Evolutionary conservation across 2,888 invertebrate genomes (phyloP).

Genomic region (Netelia fuscicornis): DNA sequence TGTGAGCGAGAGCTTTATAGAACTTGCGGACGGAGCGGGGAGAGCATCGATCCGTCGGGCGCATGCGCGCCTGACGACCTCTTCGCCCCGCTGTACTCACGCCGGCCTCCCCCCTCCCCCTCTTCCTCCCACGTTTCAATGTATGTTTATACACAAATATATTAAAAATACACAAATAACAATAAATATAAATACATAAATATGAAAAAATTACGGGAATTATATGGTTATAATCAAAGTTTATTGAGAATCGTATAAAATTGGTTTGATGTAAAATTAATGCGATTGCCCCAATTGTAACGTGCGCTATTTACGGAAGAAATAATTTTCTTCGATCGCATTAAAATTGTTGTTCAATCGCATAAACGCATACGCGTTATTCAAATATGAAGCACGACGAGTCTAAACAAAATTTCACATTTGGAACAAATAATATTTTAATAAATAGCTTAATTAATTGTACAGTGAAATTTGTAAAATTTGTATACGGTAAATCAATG

Average conservation of each 20-base stretch:
- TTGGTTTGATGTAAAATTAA: background rate
- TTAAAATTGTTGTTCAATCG: background rate
- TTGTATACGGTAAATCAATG: too few relatives aligned
- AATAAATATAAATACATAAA: background rate
- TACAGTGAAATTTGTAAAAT: too few relatives aligned
- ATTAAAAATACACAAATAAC: background rate
- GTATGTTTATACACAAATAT: slow-evolving; percentile 4
- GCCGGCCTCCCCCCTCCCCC: slow-evolving; percentile 30
- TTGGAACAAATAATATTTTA: too few relatives aligned
- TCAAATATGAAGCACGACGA: background rate
- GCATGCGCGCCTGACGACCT: slow-evolving; percentile 83
- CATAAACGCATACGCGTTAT: background rate
- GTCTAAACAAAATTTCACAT: slow-evolving; percentile 7
- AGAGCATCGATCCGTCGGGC: slow-evolving; percentile 83
- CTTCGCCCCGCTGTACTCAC: slow-evolving; percentile 64
- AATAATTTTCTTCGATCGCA: background rate
- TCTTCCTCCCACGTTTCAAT: slow-evolving; percentile 16
- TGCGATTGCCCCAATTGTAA: background rate
- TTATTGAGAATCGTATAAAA: background rate
- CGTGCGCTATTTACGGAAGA: background rate
- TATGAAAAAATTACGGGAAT: background rate
- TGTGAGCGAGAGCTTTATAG: slow-evolving; percentile 83
- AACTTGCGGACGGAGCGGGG: slow-evolving; percentile 75
- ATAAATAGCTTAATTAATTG: too few relatives aligned
- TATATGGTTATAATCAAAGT: background rate